Evolutionary conservation across 1,140 invertebrate genomes (phyloP).

Genomic region (Streblospio benedicti): DNA sequence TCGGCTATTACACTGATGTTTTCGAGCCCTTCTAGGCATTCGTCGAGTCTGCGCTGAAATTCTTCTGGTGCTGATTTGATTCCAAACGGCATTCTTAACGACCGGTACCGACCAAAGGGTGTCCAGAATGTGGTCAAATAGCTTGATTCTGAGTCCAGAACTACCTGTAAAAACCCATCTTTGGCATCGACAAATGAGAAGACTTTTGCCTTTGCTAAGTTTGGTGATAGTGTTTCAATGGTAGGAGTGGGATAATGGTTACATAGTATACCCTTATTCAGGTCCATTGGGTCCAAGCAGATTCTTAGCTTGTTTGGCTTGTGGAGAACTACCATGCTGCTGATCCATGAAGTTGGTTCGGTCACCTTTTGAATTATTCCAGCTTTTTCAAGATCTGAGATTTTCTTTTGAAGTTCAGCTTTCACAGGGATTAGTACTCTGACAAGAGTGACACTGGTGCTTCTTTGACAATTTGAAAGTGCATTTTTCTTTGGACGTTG

Average conservation of each 20-base stretch:
- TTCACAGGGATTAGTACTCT: too few relatives aligned
- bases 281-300: slow-evolving; percentile 15
- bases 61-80: slow-evolving; percentile 5
- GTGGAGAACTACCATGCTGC: slow-evolving; percentile 12
- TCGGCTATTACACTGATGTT: background rate
- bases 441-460: too few relatives aligned
- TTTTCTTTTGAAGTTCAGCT: too few relatives aligned
- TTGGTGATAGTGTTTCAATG: background rate
- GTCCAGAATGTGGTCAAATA: too few relatives aligned
- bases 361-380: slow-evolving; percentile 21
- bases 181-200: background rate
- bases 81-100: background rate
- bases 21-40: slow-evolving; percentile 16
- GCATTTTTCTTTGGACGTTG: too few relatives aligned
- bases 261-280: slow-evolving; percentile 27
- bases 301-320: slow-evolving; percentile 17
- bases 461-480: too few relatives aligned
- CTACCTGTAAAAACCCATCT: too few relatives aligned
- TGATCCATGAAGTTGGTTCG: slow-evolving; percentile 22
- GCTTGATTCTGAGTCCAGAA: too few relatives aligned
- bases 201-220: background rate
- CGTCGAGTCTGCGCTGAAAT: background rate
- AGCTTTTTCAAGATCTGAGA: background rate
- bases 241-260: slow-evolving; percentile 15
- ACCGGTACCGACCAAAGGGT: slow-evolving; percentile 11